These are phyloP conservation scores for Nesoenas mayeri DNA, from an alignment of 2,113 vertebrate species.

Conservation along the genomic window DNA sequence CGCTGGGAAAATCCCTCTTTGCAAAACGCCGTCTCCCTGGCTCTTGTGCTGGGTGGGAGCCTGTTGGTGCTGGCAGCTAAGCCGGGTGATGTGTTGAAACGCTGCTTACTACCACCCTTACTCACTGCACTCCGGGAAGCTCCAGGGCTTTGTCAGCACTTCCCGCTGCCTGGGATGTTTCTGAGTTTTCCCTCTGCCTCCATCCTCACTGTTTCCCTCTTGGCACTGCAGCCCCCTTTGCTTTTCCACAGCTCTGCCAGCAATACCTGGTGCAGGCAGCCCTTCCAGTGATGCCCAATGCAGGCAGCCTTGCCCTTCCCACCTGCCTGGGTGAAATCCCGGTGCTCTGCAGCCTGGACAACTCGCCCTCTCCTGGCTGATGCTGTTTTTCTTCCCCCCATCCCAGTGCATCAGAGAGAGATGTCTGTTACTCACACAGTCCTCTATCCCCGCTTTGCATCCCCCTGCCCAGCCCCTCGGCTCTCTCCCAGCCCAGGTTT, in stretches of 20 bases:
- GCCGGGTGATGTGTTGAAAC: neutral
- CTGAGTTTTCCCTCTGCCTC: neutral
- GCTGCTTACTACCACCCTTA: conserved; percentile 16
- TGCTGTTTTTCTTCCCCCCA: neutral
- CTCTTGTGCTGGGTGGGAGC: neutral
- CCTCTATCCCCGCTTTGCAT: neutral
- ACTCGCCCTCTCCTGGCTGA: neutral
- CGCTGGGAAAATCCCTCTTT: conserved; percentile 12
- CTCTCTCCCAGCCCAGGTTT: neutral
- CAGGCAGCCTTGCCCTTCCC: neutral
- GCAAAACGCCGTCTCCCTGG: neutral
- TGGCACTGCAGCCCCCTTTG: neutral
- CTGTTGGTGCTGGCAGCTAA: neutral
- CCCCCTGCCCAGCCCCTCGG: neutral
- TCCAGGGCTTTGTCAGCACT: neutral
- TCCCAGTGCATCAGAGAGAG: neutral
- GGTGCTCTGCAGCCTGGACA: neutral
- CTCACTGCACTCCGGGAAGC: conserved; percentile 15
- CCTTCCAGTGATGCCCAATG: neutral
- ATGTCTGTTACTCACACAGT: neutral
- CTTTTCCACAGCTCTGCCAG: neutral
- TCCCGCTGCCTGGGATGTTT: neutral
- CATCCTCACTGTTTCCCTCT: neutral
- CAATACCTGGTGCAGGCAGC: neutral
- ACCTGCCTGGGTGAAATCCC: neutral